Conservation (phyloP, 2,888 invertebrate genomes). For the Volucella zonaria region DNA sequence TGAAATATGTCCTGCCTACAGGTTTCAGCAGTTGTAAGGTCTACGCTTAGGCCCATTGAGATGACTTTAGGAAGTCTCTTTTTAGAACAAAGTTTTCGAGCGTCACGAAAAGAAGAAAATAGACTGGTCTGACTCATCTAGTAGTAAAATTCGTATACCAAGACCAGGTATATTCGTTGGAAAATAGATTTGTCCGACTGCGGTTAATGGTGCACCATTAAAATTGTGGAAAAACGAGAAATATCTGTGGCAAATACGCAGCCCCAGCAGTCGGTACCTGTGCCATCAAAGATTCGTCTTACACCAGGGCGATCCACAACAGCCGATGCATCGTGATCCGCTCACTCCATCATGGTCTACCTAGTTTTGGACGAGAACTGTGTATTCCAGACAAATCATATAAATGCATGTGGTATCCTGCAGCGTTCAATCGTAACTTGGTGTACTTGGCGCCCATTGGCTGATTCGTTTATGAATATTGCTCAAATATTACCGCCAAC, state of each 20-base stretch:
- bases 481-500: slow-evolving; percentile 92
- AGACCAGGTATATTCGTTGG: slow-evolving; percentile 68
- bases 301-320: slow-evolving; percentile 77
- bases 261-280: slow-evolving; percentile 81
- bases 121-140: too few species aligned
- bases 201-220: slow-evolving; percentile 76
- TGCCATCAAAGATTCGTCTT: slow-evolving; percentile 73
- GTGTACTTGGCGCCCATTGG: slow-evolving; percentile 97
- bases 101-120: too few species aligned
- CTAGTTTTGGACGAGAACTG: slow-evolving; percentile 98
- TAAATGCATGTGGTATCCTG: slow-evolving; percentile 97
- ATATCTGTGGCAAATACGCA: slow-evolving; percentile 83
- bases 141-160: slow-evolving; percentile 53
- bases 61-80: too few species aligned
- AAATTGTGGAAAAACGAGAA: slow-evolving; percentile 83
- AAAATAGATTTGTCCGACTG: slow-evolving; percentile 61
- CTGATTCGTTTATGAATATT: slow-evolving; percentile 97
- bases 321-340: slow-evolving; percentile 78
- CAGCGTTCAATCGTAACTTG: slow-evolving; percentile 96
- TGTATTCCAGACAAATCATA: slow-evolving; percentile 96
- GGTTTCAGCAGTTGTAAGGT: too few species aligned
- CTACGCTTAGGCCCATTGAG: too few species aligned
- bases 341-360: slow-evolving; percentile 83
- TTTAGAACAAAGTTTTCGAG: too few species aligned
- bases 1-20: too few species aligned